Evolutionary conservation across 2,888 invertebrate species (phyloP), one percentile per base, ranked within the genome.

Genomic region (Diarsia mendica): DNA sequence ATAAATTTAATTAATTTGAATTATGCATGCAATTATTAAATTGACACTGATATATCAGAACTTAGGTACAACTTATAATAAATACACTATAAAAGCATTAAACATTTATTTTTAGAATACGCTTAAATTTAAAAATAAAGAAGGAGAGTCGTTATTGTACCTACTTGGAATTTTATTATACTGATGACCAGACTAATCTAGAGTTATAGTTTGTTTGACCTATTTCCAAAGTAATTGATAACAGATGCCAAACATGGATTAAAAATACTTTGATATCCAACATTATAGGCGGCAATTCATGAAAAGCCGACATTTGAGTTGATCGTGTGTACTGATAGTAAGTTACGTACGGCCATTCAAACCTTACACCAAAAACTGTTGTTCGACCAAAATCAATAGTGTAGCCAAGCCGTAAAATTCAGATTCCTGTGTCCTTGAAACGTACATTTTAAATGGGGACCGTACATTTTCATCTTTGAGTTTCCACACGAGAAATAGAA

Each of bases 341-440:
- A 58, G 44, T 80, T 66, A 75, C 55, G 55, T 53, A 13, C 60
- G 60, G 67, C 69, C 77, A 82, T 71, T 80, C 33, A 72, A 82
- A 77, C 55, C 53, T 49, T 65, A 76, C 65, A 58, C 67, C 23
- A 39, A 82, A 76, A 80, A 67, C 67, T 64, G 63, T 78, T 70
- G 72, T 83, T 65, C 53, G 49, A 67, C 73, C 61, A 79, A 82
- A 82, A 82, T 82, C 81, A 71, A 82, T 82, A 81, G 39, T 55
- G 79, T 70, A 55, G 65, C 74, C 55, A 60, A 79, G 79, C 55
- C 64, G 61, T 83, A 68, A 79, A 82, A 79, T 77, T 69, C 55
- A 82, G 67, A 23, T 79, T 67, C 68, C 73, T 20, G 46, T 79
- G 79, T 68, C 81, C 81, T 83, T 83, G 70, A 83, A 82, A 71